Evolutionary conservation across 2,797 vertebrate species (phyloP).

Genomic region (Poeciliopsis presidionis): DNA sequence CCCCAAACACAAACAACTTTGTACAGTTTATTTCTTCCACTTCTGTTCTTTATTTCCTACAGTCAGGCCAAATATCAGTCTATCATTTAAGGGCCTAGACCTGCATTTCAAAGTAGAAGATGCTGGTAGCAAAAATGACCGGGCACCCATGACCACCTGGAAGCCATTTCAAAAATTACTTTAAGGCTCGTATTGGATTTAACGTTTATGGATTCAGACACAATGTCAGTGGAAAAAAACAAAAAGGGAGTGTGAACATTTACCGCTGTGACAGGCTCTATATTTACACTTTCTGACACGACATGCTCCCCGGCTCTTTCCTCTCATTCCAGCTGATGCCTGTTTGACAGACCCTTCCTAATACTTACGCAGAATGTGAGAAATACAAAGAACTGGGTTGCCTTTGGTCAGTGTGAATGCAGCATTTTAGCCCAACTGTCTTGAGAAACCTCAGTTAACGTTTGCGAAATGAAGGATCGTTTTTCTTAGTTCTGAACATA

Average conservation of each 20-base stretch:
- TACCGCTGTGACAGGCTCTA: slow-evolving; percentile 68
- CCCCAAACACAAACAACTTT: slow-evolving; percentile 27
- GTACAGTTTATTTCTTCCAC: slow-evolving; percentile 31
- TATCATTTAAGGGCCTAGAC: not conserved
- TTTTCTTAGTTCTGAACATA: not conserved
- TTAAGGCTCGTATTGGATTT: slow-evolving; percentile 40
- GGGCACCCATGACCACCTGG: slow-evolving; percentile 26
- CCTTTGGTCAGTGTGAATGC: slow-evolving; percentile 6
- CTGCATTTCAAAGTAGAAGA: slow-evolving; percentile 4
- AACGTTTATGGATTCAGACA: slow-evolving; percentile 71
- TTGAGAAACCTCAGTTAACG: slow-evolving; percentile 4
- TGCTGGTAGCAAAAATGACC: slow-evolving; percentile 26
- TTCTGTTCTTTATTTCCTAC: slow-evolving; percentile 4
- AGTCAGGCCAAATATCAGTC: not conserved
- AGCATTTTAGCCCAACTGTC: slow-evolving; percentile 12
- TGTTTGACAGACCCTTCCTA: slow-evolving; percentile 23
- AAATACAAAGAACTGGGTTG: not conserved
- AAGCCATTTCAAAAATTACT: slow-evolving; percentile 46
- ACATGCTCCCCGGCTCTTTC: slow-evolving; percentile 52
- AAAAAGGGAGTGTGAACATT: slow-evolving; percentile 52
- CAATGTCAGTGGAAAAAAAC: slow-evolving; percentile 45
- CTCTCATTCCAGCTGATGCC: slow-evolving; percentile 37
- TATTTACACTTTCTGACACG: slow-evolving; percentile 75
- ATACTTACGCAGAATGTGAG: slow-evolving; percentile 20
- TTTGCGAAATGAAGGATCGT: not conserved